These are phyloP conservation scores for Spisula subtruncata DNA, from an alignment of 2,888 invertebrate species.

Conservation along the genomic window DNA sequence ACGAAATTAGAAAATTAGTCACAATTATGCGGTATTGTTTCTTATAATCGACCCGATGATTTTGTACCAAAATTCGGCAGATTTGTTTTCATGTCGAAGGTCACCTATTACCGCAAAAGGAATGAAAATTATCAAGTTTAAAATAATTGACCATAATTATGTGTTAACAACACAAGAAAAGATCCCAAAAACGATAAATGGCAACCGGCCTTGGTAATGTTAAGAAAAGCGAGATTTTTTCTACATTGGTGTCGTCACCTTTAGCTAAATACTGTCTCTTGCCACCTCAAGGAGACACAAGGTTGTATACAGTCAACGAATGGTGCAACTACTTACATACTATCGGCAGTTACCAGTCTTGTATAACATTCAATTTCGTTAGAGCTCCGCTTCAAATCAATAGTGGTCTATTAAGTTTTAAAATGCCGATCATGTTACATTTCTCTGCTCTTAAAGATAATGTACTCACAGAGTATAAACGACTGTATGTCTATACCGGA, in stretches of 20 bases:
- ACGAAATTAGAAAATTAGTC: constrained; percentile 47
- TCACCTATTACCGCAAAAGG: constrained; percentile 41
- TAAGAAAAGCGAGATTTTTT: constrained; percentile 54
- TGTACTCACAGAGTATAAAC: no score
- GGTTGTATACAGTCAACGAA: not conserved
- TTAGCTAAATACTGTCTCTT: constrained; percentile 12
- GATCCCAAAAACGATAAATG: constrained; percentile 34
- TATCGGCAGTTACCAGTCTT: no score
- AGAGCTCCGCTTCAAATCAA: no score
- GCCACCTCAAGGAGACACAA: constrained; percentile 1
- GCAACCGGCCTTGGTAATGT: constrained; percentile 21
- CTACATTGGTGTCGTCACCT: constrained; percentile 8
- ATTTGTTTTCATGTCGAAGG: constrained; percentile 46
- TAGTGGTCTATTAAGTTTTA: no score
- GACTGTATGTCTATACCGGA: no score
- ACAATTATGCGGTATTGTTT: constrained; percentile 53
- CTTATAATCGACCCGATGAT: constrained; percentile 46
- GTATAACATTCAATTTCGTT: no score
- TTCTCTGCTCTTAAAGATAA: no score
- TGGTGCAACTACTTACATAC: not conserved
- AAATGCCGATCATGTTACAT: no score
- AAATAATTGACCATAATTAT: constrained; percentile 53
- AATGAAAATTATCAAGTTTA: constrained; percentile 56
- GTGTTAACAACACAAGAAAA: constrained; percentile 47
- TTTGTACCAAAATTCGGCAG: constrained; percentile 15